Conservation (phyloP, 1,140 invertebrate genomes). For the Polyergus mexicanus region DNA sequence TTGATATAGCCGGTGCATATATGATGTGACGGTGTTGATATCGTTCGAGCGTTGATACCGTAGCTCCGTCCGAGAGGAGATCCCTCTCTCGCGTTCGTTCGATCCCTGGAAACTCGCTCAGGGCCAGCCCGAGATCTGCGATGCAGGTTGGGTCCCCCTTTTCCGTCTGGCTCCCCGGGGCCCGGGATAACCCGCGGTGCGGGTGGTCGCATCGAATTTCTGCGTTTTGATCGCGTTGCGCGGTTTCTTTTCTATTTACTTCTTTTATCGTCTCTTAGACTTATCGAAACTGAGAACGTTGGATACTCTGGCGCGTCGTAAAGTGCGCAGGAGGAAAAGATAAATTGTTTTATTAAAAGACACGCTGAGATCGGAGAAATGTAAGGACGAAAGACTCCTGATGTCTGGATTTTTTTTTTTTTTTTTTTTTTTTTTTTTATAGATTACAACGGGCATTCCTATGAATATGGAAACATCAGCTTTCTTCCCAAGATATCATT, state of each 20-base stretch:
- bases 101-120: conserved; percentile 70
- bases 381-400: neutral
- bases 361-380: neutral
- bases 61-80: conserved; percentile 54
- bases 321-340: neutral
- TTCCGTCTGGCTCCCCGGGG: conserved; percentile 48
- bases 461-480: conserved; percentile 51
- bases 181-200: conserved; percentile 78
- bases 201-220: conserved; percentile 82
- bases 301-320: neutral
- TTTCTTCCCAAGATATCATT: conserved; percentile 23
- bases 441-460: neutral
- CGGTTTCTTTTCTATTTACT: neutral
- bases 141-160: conserved; percentile 40
- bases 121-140: conserved; percentile 34
- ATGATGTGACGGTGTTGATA: conserved; percentile 68
- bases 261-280: neutral
- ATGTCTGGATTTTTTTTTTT: neutral
- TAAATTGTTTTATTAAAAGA: neutral
- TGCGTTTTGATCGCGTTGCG: conserved; percentile 75
- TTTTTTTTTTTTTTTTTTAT: neutral
- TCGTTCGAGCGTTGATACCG: conserved; percentile 68
- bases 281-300: conserved; percentile 1
- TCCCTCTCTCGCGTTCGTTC: conserved; percentile 51
- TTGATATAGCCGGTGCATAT: conserved; percentile 76